Base-by-base conservation (phyloP, 2,797 vertebrate species). In the Sebastes paucispinis region DNA sequence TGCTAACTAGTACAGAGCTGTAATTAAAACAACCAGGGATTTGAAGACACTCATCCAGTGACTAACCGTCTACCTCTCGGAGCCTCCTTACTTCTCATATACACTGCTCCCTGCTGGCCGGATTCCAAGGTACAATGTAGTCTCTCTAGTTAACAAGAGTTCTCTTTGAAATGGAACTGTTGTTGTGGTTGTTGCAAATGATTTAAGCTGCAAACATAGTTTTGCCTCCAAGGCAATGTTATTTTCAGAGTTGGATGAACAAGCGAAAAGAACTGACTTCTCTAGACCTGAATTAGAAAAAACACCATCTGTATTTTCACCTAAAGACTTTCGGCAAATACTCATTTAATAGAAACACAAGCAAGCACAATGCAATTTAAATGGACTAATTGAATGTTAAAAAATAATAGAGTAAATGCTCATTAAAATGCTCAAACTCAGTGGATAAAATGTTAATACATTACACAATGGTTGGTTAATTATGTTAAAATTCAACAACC, bases 161-260 rank as follows among this genome's bases (percentile, higher is more conserved):
- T 82, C 14, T 71, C 75, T 84, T 75, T 83, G 77, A 83, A 80
- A 77, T 62, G 6, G 34, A 78, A 67, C 67, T 36, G 58, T 60
- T 52, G 80, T 82, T 75, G 39, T 75, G 58, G 32, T 65, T 73
- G 62, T 81, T 88, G 69, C 43, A 77, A 75, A 73, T 60, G 43
- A 69, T 88, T 83, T 79, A 32, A 34, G 60, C 69, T 69, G 62
- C 64, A 76, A 74, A 69, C 68, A 83, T 57, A 69, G 39, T 39
- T 25, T 77, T 64, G 60, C 18, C 73, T 79, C 63, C 27, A 4
- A 67, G 73, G 77, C 68, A 57, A 14, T 72, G 27, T 24, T 82
- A 70, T 85, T 80, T 78, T 77, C 34, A 83, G 77, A 82, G 66
- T 59, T 73, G 60, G 76, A 52, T 32, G 64, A 88, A 76, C 29